Base-by-base conservation (phyloP, 1,140 invertebrate species). In the Kradibia gibbosae region DNA sequence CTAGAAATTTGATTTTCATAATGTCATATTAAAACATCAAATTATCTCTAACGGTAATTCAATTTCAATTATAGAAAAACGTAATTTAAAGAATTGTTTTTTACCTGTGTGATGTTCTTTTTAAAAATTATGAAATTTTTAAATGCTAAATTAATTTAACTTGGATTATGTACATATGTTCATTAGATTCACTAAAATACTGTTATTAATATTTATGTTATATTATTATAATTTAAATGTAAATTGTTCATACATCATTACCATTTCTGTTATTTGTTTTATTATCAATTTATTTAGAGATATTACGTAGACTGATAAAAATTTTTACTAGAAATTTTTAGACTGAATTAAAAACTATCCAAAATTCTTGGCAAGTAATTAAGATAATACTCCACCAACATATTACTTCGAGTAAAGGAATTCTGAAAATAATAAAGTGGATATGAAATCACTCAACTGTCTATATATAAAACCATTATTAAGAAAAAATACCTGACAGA, bases 251-350 rank as follows among this genome's bases (percentile, higher is more conserved):
- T 55, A 48, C 13, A n/a, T 31, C n/a, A 22, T 11, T 48, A 15
- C 65, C 20, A 70, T 50, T 70, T 42, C 53, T 70, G 31, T 17
- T 45, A 39, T 70, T 78, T 78, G 50, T 48, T 48, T 22, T 20
- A 28, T 50, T 13, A 28, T 20, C 34, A 53, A 57, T 57, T 5
- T 57, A 25, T n/a, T 17, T 10, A 8, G 7, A 20, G 1, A n/a
- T n/a, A n/a, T n/a, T n/a, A n/a, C n/a, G n/a, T n/a, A n/a, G 34
- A 50, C 10, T 20, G 70, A 45, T 78, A 70, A 70, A 78, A 53
- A 78, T 78, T 78, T 78, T 78, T 70, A 78, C 22, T 78, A 48
- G 53, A 78, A 70, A 78, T 70, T 78, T 28, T 65, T 53, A 78
- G 42, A 45, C 34, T 28, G 31, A 53, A 42, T 62, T 36, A 78